phyloP scores from a whole-genome alignment of 2,113 vertebrate genomes.

The Lagenorhynchus albirostris region DNA sequence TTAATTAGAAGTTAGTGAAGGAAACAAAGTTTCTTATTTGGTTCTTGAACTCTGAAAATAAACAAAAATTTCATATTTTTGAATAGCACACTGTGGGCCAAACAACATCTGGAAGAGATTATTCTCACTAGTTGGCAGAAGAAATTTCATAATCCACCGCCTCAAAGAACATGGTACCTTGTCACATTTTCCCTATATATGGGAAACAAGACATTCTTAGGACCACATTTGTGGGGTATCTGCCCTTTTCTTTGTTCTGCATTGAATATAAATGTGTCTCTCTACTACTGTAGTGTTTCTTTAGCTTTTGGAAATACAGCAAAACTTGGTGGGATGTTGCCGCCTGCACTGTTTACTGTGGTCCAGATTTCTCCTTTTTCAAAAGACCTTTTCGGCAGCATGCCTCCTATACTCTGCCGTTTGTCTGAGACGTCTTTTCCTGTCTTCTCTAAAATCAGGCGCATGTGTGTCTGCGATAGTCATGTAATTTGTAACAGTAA shows the following conservation, averaged over 20 bases:
- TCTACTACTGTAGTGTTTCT: neutral
- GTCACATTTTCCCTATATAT: neutral
- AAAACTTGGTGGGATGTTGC: neutral
- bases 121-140: constrained; percentile 54
- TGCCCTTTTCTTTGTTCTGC: neutral
- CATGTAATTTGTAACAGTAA: constrained; percentile 32
- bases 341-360: neutral
- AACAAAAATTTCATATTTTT: constrained; percentile 48
- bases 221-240: neutral
- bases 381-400: constrained; percentile 50
- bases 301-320: neutral
- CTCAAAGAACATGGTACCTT: constrained; percentile 50
- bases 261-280: neutral
- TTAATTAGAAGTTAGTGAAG: constrained; percentile 52
- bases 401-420: constrained; percentile 10
- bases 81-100: constrained; percentile 48
- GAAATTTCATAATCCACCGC: constrained; percentile 45
- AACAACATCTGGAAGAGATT: constrained; percentile 64
- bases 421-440: constrained; percentile 56
- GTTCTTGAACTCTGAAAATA: constrained; percentile 45
- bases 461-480: constrained; percentile 27
- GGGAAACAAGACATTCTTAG: neutral
- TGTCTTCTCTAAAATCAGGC: constrained; percentile 57
- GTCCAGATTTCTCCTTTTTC: constrained; percentile 58
- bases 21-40: constrained; percentile 43